Evolutionary conservation across 2,113 vertebrate genomes (phyloP).

Genomic region (Cavia porcellus): DNA sequence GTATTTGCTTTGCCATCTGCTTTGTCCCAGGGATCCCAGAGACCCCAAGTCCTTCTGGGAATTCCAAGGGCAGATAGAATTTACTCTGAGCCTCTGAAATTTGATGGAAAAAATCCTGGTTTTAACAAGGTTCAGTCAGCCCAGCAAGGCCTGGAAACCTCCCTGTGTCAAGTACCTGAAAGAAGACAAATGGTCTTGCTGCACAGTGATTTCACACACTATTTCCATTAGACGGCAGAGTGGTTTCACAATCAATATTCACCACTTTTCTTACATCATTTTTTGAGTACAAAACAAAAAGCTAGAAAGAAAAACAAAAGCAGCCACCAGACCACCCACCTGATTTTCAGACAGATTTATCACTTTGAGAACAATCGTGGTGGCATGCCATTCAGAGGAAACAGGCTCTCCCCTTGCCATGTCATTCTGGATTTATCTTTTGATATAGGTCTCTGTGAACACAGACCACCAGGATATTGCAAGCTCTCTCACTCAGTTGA

Average conservation of each 20-base stretch:
- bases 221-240: background rate
- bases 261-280: background rate
- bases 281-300: background rate
- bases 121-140: background rate
- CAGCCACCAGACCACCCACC: background rate
- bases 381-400: background rate
- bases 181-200: background rate
- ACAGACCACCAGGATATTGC: background rate
- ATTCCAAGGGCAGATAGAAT: background rate
- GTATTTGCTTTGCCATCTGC: too few relatives aligned
- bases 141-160: background rate
- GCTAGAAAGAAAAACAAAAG: background rate
- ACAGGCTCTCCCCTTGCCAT: background rate
- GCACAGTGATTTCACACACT: background rate
- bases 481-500: background rate
- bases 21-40: background rate
- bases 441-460: background rate
- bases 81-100: background rate
- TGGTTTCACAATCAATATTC: background rate
- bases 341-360: background rate
- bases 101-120: rapidly evolving
- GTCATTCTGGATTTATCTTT: background rate
- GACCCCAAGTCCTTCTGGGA: background rate
- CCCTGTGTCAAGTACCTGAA: background rate
- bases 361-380: background rate